phyloP scores from a whole-genome alignment of 1,140 invertebrate species.

The Drosophila aff. region DNA sequence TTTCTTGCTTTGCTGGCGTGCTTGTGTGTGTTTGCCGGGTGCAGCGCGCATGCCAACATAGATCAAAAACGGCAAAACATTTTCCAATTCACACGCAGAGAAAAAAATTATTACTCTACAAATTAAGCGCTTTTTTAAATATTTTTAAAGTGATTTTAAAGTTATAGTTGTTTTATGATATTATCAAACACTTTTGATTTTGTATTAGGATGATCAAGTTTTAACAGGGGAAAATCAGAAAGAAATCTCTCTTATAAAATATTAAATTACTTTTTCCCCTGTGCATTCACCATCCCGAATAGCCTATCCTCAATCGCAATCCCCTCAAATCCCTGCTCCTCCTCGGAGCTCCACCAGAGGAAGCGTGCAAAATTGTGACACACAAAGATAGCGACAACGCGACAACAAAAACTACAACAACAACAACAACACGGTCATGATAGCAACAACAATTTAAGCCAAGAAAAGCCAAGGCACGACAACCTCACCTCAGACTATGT shows the following conservation, averaged over 20 bases:
- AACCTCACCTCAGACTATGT: conserved; percentile 45
- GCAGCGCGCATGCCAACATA: conserved; percentile 75
- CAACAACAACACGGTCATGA: conserved; percentile 3
- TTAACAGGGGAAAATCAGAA: not conserved
- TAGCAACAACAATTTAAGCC: conserved; percentile 30
- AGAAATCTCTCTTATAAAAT: not conserved
- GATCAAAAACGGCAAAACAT: conserved; percentile 75
- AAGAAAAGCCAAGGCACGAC: conserved; percentile 44
- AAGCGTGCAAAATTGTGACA: conserved; percentile 81
- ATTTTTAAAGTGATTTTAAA: not conserved
- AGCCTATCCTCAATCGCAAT: conserved; percentile 9
- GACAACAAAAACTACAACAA: conserved; percentile 29
- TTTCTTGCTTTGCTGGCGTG: conserved; percentile 32
- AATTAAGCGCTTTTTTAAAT: not conserved
- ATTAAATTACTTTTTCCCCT: not conserved
- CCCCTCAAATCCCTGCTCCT: conserved; percentile 11
- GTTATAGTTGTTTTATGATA: no score
- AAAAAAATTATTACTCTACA: not conserved
- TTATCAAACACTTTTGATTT: no score
- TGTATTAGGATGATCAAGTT: not conserved
- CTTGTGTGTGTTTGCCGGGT: conserved; percentile 57
- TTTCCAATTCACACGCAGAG: conserved; percentile 55
- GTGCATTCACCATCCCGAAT: conserved; percentile 17
- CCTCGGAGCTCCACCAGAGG: conserved; percentile 38
- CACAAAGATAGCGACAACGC: conserved; percentile 75